A percentile compares a stretch with the other conserved stretches of the same genome.
Conservation (phyloP, 2,797 vertebrate genomes). For the Lacerta viridis region DNA sequence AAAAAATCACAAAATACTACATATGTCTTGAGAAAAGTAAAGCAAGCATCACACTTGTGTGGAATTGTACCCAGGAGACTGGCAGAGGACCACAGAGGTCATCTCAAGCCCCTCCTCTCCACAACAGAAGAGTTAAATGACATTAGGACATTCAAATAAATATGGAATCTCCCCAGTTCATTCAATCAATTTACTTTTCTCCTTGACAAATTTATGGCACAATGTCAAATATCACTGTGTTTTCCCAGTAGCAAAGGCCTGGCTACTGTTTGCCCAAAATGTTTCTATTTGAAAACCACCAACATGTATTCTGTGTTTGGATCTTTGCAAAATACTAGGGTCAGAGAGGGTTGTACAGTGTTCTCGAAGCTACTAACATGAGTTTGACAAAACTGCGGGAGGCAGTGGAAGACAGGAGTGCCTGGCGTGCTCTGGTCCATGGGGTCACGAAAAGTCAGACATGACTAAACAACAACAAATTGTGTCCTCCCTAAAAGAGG, state of each 20-base stretch:
- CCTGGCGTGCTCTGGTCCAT: too few species aligned
- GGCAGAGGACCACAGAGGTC: not conserved
- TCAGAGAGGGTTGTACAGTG: too few species aligned
- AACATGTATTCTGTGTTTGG: not conserved
- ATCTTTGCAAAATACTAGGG: not conserved
- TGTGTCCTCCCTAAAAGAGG: too few species aligned
- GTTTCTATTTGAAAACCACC: not conserved
- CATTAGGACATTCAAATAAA: not conserved
- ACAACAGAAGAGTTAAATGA: not conserved
- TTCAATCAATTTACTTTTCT: not conserved
- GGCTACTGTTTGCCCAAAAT: not conserved
- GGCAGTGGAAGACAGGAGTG: too few species aligned
- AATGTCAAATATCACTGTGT: not conserved
- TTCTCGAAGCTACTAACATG: too few species aligned
- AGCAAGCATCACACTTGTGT: not conserved
- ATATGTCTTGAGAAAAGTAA: not conserved
- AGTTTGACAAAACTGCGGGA: too few species aligned
- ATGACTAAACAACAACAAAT: too few species aligned
- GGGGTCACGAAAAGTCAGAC: too few species aligned
- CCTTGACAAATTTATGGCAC: not conserved
- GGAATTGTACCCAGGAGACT: not conserved
- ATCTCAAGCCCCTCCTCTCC: not conserved
- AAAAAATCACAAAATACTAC: not conserved
- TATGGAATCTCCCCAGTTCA: not conserved
- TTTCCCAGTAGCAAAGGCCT: not conserved